Percentiles rank a stretch among this genome's conserved stretches.
Evolutionary conservation across 2,888 invertebrate genomes (phyloP).

Genomic region (Alsophila aescularia): DNA sequence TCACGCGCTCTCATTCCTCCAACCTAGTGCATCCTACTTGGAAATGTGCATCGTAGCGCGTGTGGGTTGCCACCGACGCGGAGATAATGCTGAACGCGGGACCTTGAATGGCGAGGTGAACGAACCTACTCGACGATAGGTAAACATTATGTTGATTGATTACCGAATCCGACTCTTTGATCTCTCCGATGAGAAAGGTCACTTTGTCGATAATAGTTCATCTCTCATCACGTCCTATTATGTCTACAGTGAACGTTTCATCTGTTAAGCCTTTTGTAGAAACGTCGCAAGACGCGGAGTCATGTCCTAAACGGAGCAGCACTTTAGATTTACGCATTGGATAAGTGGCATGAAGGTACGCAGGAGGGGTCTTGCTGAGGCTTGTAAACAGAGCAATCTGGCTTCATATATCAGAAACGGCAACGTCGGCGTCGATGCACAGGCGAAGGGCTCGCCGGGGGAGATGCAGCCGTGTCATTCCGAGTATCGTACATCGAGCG

Average conservation of each 20-base stretch:
- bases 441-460: conserved; percentile 51
- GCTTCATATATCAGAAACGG: conserved; percentile 75
- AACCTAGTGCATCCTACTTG: conserved; percentile 77
- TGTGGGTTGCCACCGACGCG: conserved; percentile 67
- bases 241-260: conserved; percentile 39
- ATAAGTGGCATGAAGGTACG: conserved; percentile 61
- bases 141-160: conserved; percentile 68
- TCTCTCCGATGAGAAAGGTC: conserved; percentile 50
- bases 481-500: conserved; percentile 49
- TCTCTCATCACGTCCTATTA: conserved; percentile 49
- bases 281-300: conserved; percentile 53
- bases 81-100: conserved; percentile 63
- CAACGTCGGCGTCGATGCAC: conserved; percentile 63
- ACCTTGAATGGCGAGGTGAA: conserved; percentile 76
- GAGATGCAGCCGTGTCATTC: conserved; percentile 61
- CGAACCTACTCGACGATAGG: conserved; percentile 60
- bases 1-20: conserved; percentile 78
- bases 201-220: conserved; percentile 49
- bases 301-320: conserved; percentile 56
- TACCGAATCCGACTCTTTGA: conserved; percentile 56
- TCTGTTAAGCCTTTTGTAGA: conserved; percentile 55
- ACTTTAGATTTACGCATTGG: conserved; percentile 66
- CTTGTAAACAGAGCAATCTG: conserved; percentile 75
- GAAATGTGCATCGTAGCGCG: conserved; percentile 71
- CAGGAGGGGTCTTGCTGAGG: conserved; percentile 50